Evolutionary conservation across 2,888 invertebrate genomes (phyloP).

Genomic region (Glaucopsyche alexis): DNA sequence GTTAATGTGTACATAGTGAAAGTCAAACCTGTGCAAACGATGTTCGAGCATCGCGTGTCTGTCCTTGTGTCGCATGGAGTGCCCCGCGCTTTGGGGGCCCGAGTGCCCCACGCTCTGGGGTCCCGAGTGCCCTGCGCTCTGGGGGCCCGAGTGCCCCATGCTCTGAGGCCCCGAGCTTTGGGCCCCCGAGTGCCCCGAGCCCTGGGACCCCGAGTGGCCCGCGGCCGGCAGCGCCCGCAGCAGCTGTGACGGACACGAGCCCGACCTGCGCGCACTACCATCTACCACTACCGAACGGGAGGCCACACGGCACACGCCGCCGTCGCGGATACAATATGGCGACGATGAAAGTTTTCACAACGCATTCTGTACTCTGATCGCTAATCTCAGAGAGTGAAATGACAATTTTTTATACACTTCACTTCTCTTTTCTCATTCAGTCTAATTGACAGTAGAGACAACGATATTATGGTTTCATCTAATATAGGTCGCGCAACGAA

Average conservation of each 20-base stretch:
- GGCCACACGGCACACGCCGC: conserved; percentile 12
- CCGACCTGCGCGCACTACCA: conserved; percentile 83
- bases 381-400: neutral
- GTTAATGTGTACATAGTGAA: neutral
- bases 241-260: conserved; percentile 94
- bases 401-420: neutral
- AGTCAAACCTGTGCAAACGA: conserved; percentile 43
- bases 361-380: neutral
- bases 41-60: conserved; percentile 46
- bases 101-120: conserved; percentile 32
- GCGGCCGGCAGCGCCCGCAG: conserved; percentile 83
- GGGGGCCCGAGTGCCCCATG: conserved; percentile 35
- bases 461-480: too few species aligned
- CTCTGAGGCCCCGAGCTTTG: conserved; percentile 34
- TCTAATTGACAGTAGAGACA: too few species aligned
- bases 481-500: too few species aligned
- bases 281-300: conserved; percentile 34
- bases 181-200: conserved; percentile 32
- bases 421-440: neutral
- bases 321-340: neutral
- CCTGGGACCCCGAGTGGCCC: conserved; percentile 33
- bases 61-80: conserved; percentile 56
- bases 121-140: conserved; percentile 31
- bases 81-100: conserved; percentile 31
- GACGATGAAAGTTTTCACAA: conserved; percentile 8